Percentiles rank a stretch among this genome's conserved stretches.
phyloP scores from a whole-genome alignment of 2,888 invertebrate species.

The Plebejus argus region DNA sequence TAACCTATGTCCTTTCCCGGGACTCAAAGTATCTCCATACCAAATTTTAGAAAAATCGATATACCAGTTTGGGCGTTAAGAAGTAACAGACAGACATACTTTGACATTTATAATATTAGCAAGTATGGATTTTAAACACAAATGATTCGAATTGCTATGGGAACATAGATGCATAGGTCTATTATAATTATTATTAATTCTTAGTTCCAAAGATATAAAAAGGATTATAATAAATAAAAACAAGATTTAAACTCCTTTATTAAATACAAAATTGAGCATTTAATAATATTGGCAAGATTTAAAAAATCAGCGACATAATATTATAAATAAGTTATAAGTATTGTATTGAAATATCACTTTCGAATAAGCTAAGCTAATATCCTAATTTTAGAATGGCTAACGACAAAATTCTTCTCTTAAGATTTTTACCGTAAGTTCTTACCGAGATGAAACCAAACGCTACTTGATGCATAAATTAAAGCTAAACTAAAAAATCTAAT shows the following conservation, averaged over 20 bases:
- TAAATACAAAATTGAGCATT: conserved; percentile 10
- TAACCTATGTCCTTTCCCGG: too few relatives aligned
- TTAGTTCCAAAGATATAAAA: not conserved
- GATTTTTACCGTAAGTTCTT: not conserved
- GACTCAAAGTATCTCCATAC: too few relatives aligned
- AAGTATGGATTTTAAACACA: too few relatives aligned
- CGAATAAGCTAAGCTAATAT: conserved; percentile 4
- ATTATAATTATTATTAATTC: too few relatives aligned
- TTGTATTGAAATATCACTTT: conserved; percentile 3
- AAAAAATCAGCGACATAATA: not conserved
- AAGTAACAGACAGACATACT: too few relatives aligned
- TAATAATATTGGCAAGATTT: conserved; percentile 29
- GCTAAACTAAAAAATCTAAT: not conserved
- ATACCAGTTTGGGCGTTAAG: too few relatives aligned
- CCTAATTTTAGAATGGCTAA: not conserved
- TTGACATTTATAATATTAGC: too few relatives aligned
- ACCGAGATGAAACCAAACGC: not conserved
- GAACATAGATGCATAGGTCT: too few relatives aligned
- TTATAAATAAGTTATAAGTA: conserved; percentile 22
- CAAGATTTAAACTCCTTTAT: conserved; percentile 21
- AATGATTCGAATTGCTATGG: too few relatives aligned
- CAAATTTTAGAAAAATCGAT: too few relatives aligned
- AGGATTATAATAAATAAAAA: conserved; percentile 18
- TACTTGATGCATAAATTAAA: not conserved
- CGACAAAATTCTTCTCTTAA: not conserved